A percentile compares a stretch with the other conserved stretches of the same genome.
Conservation (phyloP, 2,113 vertebrate species). For the Lanius ludovicianus region DNA sequence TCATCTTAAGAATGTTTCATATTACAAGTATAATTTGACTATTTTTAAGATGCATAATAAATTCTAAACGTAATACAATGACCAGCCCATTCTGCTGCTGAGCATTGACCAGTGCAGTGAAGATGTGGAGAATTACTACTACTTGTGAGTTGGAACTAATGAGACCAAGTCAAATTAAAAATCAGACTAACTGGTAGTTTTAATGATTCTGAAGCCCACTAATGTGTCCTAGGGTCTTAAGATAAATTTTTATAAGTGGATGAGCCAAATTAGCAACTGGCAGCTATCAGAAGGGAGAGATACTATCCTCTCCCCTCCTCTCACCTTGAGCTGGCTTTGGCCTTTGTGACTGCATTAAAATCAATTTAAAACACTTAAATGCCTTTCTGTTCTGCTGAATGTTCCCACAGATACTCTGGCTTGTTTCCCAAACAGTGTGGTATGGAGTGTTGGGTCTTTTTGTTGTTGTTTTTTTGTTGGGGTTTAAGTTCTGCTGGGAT, state of each 20-base stretch:
- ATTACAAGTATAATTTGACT: background rate
- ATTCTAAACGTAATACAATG: background rate
- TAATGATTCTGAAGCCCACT: background rate
- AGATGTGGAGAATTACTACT: background rate
- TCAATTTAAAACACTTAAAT: background rate
- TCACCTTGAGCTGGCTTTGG: background rate
- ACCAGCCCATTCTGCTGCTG: background rate
- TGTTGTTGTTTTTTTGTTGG: background rate
- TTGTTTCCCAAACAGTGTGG: background rate
- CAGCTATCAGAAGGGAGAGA: background rate
- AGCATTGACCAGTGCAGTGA: background rate
- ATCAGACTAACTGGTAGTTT: background rate
- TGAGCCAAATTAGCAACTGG: background rate
- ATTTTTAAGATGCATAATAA: background rate
- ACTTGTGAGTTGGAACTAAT: background rate
- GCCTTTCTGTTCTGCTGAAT: background rate
- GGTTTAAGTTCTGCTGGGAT: background rate
- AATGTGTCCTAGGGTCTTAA: background rate
- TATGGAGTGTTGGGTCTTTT: background rate
- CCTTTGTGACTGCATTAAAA: background rate
- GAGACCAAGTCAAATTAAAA: background rate
- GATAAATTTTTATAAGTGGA: background rate
- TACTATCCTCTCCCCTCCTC: background rate
- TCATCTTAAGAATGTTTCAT: background rate
- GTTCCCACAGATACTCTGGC: slow-evolving; percentile 14